These are phyloP conservation scores for Trissolcus japonicus DNA, from an alignment of 2,888 invertebrate genomes.

Conservation along the genomic window DNA sequence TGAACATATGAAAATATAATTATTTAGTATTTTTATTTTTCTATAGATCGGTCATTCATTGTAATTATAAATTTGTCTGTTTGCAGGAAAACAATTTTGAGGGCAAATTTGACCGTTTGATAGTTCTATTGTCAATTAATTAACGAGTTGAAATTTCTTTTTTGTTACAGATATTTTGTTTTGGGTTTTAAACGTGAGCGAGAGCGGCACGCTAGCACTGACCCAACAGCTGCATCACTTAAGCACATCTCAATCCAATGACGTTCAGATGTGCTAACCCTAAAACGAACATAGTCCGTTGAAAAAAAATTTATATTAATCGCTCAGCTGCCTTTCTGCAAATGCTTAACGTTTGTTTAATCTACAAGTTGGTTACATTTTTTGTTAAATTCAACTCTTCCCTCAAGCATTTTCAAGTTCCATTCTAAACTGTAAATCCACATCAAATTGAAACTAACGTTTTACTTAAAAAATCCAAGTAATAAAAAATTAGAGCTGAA, in stretches of 20 bases:
- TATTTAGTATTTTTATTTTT: neutral
- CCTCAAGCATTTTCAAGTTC: neutral
- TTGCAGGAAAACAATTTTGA: neutral
- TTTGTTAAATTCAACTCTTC: neutral
- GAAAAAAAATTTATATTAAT: conserved; percentile 21
- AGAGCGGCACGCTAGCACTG: conserved; percentile 87
- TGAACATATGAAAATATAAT: neutral
- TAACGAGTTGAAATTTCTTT: conserved; percentile 10
- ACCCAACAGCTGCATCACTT: conserved; percentile 86
- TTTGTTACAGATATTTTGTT: conserved; percentile 83
- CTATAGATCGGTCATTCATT: no score
- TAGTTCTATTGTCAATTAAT: neutral
- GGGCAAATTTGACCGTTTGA: neutral
- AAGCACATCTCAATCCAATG: conserved; percentile 75
- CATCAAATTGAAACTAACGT: neutral
- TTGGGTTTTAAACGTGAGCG: conserved; percentile 88
- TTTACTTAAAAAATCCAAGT: neutral
- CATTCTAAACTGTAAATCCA: neutral
- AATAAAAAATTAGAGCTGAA: neutral
- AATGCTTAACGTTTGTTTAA: neutral
- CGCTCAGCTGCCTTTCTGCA: conserved; percentile 26
- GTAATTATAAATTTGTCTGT: no score
- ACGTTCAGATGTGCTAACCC: conserved; percentile 74
- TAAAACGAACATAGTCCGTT: conserved; percentile 14
- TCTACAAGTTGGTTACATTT: neutral